Base-by-base conservation (phyloP, 1,140 invertebrate species). In the Drosophila navojoa region DNA sequence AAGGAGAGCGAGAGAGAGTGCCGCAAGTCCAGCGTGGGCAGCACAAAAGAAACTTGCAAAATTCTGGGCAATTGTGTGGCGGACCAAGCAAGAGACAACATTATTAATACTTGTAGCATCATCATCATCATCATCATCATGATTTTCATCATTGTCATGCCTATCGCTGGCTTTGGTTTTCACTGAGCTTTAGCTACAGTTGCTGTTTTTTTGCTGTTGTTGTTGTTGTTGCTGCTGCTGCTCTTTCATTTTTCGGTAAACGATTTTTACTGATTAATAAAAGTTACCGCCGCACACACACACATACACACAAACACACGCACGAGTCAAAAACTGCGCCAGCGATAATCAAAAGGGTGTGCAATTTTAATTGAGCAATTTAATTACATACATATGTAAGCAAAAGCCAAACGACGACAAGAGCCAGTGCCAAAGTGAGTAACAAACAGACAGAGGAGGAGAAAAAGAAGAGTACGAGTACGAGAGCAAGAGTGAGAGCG, bases 291-390 rank as follows among this genome's bases (percentile, higher is more conserved):
- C 35, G 16, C 66, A 25, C 52, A 61, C 50, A 70, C 35, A 62
- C 45, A 50, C 25, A 63, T n/a, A 64, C 53, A 53, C 44, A 70
- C 40, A 50, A 19, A 69, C 19, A 64, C 55, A 54, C 13, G 45
- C 35, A 66, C 4, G 29, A 57, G 42, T 54, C 45, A 32, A 49
- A 70, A 74, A 71, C 53, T 71, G 64, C 59, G 80, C 80, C 63
- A 77, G 79, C 81, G 90, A 91, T 91, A 91, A 91, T 91, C 90
- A 91, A 91, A 91, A 89, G 90, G 81, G 90, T 91, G 90, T 91
- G 90, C 90, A 91, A 91, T 91, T 91, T 91, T 91, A 91, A 91
- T 91, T 91, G 90, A 91, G 75, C 90, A 91, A 91, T 91, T 91
- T 91, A 91, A 91, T 91, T 91, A 91, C 85, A 87, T 91, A 91